Evolutionary conservation across 2,797 vertebrate species (phyloP), one percentile per base, ranked within the genome.

Genomic region (Melanotaenia parkinsoni): DNA sequence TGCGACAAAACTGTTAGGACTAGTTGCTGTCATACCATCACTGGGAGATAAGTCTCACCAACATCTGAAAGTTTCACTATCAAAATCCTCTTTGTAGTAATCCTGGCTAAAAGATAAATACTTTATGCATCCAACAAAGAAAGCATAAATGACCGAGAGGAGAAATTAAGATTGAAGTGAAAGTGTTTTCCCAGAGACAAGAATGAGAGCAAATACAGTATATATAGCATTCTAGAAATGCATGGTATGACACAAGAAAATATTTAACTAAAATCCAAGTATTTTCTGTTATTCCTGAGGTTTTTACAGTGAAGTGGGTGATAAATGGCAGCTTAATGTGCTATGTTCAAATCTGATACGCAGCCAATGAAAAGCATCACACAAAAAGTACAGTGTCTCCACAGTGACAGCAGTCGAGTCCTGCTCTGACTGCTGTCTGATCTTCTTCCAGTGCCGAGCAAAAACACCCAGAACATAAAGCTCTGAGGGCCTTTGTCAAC

Each of bases 1-100:
- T 14, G 35, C 0, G 24, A 33, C 3, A 35, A 67, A 74, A 33
- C 4, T 45, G 30, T 71, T 43, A 76, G 59, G 24, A 53, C 69
- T 9, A 38, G 10, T 18, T 8, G 5, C 24, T 51, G 58, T 67
- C 61, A 61, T 26, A 18, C 28, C 6, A 26, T 69, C 45, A 66
- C 50, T 58, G 26, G 61, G 10, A 63, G 67, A 63, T 73, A 32
- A 79, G 43, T 68, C 38, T 66, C 60, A 13, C 30, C 1, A 11
- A 58, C 73, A 57, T 38, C 43, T 51, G 58, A 61, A 70, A 69
- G 58, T 79, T 74, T 78, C 67, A 79, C 56, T 45, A 53, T 77
- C 74, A 89, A 93, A 92, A 94, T 95, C 92, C 90, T 90, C 88
- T 94, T 90, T 86, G 86, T 79, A 67, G 80, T 90, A 93, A 93